Conservation (phyloP, 2,113 vertebrate species). For the Dromiciops gliroides region DNA sequence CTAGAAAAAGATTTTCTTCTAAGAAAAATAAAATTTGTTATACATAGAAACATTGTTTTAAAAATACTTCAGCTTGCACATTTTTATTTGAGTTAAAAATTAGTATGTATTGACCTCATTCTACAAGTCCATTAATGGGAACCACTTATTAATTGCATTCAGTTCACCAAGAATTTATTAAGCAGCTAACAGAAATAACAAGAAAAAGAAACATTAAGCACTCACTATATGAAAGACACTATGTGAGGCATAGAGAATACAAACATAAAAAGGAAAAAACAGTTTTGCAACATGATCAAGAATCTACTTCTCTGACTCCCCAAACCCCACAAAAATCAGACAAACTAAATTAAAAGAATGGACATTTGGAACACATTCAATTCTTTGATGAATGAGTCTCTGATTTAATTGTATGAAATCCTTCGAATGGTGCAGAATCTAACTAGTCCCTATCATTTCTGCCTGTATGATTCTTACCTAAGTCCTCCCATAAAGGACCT, state of each 20-base stretch:
- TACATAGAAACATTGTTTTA: neutral
- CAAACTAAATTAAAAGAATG: neutral
- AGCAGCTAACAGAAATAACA: neutral
- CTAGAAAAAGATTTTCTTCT: conserved; percentile 5
- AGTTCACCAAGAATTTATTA: neutral
- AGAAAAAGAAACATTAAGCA: neutral
- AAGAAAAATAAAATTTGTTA: neutral
- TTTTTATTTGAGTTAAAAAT: neutral
- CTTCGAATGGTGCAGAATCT: neutral
- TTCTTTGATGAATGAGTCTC: neutral
- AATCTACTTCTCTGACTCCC: neutral
- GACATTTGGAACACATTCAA: neutral
- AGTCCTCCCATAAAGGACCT: neutral
- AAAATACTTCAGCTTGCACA: neutral
- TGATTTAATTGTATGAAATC: neutral
- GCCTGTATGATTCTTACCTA: neutral
- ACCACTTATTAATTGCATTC: neutral
- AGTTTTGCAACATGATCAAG: neutral
- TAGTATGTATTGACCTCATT: neutral
- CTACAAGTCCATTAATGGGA: neutral
- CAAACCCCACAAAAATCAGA: neutral
- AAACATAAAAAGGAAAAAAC: neutral
- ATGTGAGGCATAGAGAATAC: neutral
- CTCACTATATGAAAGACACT: neutral
- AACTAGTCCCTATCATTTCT: neutral